Conservation (phyloP, 2,888 invertebrate species). For the Mongoloraphidia duomilia region DNA sequence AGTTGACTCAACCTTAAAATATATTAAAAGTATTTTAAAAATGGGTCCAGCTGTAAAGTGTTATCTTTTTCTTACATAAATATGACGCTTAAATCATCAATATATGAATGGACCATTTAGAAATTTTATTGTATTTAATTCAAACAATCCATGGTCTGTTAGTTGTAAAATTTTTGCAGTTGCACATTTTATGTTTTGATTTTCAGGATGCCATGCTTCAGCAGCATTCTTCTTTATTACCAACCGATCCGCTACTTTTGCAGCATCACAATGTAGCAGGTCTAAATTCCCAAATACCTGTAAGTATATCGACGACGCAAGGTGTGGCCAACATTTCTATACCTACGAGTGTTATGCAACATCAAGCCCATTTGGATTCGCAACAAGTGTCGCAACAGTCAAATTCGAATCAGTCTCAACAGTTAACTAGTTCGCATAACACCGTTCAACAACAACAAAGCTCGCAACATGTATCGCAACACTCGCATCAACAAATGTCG, state of each 20-base stretch:
- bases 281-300: slow-evolving; percentile 23
- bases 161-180: no score
- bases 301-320: slow-evolving; percentile 28
- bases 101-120: no score
- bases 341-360: slow-evolving; percentile 26
- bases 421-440: slow-evolving; percentile 13
- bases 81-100: no score
- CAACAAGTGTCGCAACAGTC: slow-evolving; percentile 14
- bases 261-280: slow-evolving; percentile 23
- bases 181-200: slow-evolving; percentile 4
- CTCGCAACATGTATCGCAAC: slow-evolving; percentile 12
- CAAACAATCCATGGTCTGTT: no score
- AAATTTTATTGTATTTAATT: no score
- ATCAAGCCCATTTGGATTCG: slow-evolving; percentile 6
- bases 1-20: no score
- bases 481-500: slow-evolving; percentile 23
- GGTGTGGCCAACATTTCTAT: slow-evolving; percentile 27
- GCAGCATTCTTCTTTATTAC: slow-evolving; percentile 34
- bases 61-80: no score
- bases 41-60: no score
- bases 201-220: slow-evolving; percentile 33
- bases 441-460: slow-evolving; percentile 14
- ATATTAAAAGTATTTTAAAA: no score
- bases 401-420: slow-evolving; percentile 20
- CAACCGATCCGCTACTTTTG: slow-evolving; percentile 26